Evolutionary conservation across 30 jellyfish, hydroid and myxozoan species (phyloP), one percentile per base, ranked within the genome.

Genomic region (Hydra vulgaris): DNA sequence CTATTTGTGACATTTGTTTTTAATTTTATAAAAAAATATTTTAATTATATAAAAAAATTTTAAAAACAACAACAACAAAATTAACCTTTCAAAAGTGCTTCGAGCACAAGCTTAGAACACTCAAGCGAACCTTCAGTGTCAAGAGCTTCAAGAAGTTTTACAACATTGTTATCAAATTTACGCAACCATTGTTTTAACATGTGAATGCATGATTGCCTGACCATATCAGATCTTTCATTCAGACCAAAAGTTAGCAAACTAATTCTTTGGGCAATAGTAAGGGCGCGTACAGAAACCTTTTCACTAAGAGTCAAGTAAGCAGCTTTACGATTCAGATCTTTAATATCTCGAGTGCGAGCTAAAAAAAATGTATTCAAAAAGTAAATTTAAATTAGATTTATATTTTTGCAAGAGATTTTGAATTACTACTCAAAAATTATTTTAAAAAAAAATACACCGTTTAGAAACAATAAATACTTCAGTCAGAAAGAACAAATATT

Each of bases 331-430:
- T 77, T 89, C 4, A 74, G 82, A 23, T 91, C 96, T 74, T 91
- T 91, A 19, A 86, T 89, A 81, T 91, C 98, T 71, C 95, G 70
- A 25, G 95, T 91, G 17, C 98, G 90, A 55, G 26, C 98, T 91
- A 68, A 88, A 77, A 21, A 85, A 92, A 74, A 0, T 81, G 20
- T 68, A n/a, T 15, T 27, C 12, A 3, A 3, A 40, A 40, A 40
- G 61, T 12, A 40, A 40, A 40, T 40, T 40, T 40, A 40, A 40
- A 40, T 5, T 40, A 40, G 12, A n/a, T n/a, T n/a, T n/a, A n/a
- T n/a, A n/a, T n/a, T n/a, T n/a, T n/a, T n/a, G n/a, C n/a, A n/a
- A n/a, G n/a, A n/a, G n/a, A n/a, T n/a, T n/a, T n/a, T n/a, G n/a
- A n/a, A n/a, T n/a, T n/a, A n/a, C n/a, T n/a, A n/a, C n/a, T n/a